Conservation (phyloP, 2,888 invertebrate species). For the Beris morrisii region DNA sequence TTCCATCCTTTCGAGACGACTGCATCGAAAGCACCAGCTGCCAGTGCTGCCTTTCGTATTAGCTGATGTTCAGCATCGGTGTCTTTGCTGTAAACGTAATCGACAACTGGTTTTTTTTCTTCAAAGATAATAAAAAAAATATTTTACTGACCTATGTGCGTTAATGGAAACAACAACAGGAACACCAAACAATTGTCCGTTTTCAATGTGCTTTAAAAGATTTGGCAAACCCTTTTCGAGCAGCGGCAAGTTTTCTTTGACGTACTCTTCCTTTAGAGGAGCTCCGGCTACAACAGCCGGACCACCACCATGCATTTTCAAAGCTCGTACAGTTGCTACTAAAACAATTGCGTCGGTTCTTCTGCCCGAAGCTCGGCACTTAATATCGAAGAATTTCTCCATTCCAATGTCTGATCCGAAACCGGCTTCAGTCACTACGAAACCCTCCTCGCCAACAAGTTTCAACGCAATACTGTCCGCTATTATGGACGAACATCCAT, state of each 20-base stretch:
- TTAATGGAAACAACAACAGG: constrained; percentile 96
- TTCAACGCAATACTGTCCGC: constrained; percentile 94
- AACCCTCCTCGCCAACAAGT: constrained; percentile 86
- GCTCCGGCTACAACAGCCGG: constrained; percentile 82
- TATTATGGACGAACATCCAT: constrained; percentile 95
- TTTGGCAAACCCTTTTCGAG: constrained; percentile 86
- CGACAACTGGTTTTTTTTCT: constrained; percentile 19
- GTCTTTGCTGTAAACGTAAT: constrained; percentile 70
- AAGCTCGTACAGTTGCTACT: constrained; percentile 89
- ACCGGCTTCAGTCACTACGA: constrained; percentile 96
- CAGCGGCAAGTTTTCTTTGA: constrained; percentile 83
- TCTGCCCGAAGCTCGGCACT: constrained; percentile 87
- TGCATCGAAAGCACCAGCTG: constrained; percentile 84
- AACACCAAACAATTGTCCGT: constrained; percentile 84
- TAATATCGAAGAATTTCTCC: constrained; percentile 98
- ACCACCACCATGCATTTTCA: constrained; percentile 99
- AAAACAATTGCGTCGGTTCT: constrained; percentile 87
- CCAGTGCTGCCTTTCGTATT: constrained; percentile 69
- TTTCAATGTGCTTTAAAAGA: constrained; percentile 90
- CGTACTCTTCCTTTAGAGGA: constrained; percentile 83
- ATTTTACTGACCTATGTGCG: constrained; percentile 68
- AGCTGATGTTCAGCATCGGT: constrained; percentile 80
- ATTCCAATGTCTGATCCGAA: constrained; percentile 98
- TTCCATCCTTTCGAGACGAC: constrained; percentile 89
- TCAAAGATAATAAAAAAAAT: not conserved